phyloP scores from a whole-genome alignment of 2,113 vertebrate species.

The Syrmaticus mikado region DNA sequence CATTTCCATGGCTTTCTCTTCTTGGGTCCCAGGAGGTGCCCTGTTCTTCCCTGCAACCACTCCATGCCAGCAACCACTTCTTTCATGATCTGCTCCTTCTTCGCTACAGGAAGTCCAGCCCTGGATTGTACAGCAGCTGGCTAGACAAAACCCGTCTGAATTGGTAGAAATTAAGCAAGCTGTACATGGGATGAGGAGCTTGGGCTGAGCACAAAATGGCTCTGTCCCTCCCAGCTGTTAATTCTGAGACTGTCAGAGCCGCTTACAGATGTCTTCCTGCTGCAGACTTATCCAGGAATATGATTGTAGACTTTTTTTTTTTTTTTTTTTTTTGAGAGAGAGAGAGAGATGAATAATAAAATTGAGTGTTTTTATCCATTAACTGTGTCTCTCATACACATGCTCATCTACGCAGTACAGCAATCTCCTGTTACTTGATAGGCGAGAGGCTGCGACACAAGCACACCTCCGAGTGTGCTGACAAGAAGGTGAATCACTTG shows the following conservation, averaged over 20 bases:
- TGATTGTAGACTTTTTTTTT: background rate
- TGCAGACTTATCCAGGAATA: background rate
- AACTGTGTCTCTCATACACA: background rate
- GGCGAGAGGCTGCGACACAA: background rate
- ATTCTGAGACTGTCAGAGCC: background rate
- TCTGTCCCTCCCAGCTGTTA: background rate
- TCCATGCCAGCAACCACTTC: fast-evolving
- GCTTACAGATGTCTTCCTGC: background rate
- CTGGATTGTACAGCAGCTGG: background rate
- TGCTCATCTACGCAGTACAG: background rate
- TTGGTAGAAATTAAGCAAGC: background rate
- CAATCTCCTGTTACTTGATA: background rate
- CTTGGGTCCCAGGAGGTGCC: background rate
- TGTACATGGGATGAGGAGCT: background rate
- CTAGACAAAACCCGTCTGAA: background rate
- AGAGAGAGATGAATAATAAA: background rate
- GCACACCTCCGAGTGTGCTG: background rate
- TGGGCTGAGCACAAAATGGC: background rate
- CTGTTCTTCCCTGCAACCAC: background rate
- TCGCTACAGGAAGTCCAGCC: background rate
- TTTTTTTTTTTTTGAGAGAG: too few species aligned
- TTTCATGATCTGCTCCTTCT: background rate
- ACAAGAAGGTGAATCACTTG: background rate
- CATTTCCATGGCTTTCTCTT: background rate
- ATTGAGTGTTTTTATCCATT: background rate